phyloP scores from a whole-genome alignment of 2,797 vertebrate genomes.

The Lophura swinhoii region DNA sequence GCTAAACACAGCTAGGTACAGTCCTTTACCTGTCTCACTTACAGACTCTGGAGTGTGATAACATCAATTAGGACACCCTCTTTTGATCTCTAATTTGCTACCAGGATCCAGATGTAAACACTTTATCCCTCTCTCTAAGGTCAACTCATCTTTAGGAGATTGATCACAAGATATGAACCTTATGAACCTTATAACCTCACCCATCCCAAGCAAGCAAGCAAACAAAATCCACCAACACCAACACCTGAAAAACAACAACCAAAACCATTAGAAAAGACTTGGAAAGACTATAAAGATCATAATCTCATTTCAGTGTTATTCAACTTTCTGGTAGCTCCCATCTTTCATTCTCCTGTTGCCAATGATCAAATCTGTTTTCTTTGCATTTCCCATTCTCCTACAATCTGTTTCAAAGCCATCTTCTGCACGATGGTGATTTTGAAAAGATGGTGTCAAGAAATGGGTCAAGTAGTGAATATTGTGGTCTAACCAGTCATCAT shows the following conservation, averaged over 20 bases:
- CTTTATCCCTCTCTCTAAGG: not conserved
- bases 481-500: not conserved
- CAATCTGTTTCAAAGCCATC: not conserved
- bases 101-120: slow-evolving; percentile 8
- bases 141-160: not conserved
- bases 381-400: not conserved
- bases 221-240: not conserved
- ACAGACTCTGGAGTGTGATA: not conserved
- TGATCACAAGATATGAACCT: not conserved
- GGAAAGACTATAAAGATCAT: slow-evolving; percentile 36
- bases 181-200: not conserved
- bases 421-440: not conserved
- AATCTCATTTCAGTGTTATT: slow-evolving; percentile 27
- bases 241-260: not conserved
- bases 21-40: not conserved
- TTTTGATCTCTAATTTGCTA: not conserved
- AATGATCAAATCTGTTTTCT: not conserved
- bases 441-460: not conserved
- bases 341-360: slow-evolving; percentile 18
- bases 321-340: not conserved
- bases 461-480: rapidly evolving
- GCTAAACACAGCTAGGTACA: not conserved
- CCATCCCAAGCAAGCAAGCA: not conserved
- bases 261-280: slow-evolving; percentile 23
- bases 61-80: not conserved